Conservation (phyloP, 2,113 vertebrate species). For the Lethenteron reissneri region DNA sequence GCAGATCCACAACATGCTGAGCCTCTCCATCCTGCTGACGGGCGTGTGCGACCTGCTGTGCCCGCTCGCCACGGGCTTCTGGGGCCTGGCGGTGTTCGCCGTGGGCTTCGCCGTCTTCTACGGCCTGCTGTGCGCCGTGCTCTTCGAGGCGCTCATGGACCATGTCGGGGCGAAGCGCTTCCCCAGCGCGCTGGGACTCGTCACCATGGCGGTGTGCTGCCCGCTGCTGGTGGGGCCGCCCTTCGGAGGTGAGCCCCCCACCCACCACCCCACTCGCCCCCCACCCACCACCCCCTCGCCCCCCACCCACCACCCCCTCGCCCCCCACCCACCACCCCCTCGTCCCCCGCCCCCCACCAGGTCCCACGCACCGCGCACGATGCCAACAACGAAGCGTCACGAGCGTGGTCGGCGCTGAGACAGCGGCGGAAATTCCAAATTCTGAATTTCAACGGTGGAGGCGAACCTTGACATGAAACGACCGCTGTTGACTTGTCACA, state of each 20-base stretch:
- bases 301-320: not conserved
- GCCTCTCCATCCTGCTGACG: conserved; percentile 33
- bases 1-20: conserved; percentile 37
- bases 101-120: conserved; percentile 32
- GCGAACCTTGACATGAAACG: too few relatives aligned
- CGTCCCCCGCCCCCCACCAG: too few relatives aligned
- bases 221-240: conserved; percentile 40
- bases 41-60: conserved; percentile 39
- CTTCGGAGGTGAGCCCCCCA: conserved; percentile 31
- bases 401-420: too few relatives aligned
- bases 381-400: too few relatives aligned
- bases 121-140: conserved; percentile 38
- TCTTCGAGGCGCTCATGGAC: conserved; percentile 48
- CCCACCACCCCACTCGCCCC: too few relatives aligned
- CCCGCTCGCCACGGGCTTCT: conserved; percentile 26
- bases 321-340: not conserved
- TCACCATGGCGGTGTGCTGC: conserved; percentile 42
- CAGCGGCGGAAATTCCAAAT: too few relatives aligned
- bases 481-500: too few relatives aligned
- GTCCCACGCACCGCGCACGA: too few relatives aligned
- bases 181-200: conserved; percentile 33
- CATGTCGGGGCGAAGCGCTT: conserved; percentile 32
- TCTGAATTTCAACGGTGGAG: too few relatives aligned
- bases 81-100: conserved; percentile 20
- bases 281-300: conserved; percentile 1